These are phyloP conservation scores for Bujurquina vittata DNA, from an alignment of 2,113 vertebrate species.

Conservation along the genomic window DNA sequence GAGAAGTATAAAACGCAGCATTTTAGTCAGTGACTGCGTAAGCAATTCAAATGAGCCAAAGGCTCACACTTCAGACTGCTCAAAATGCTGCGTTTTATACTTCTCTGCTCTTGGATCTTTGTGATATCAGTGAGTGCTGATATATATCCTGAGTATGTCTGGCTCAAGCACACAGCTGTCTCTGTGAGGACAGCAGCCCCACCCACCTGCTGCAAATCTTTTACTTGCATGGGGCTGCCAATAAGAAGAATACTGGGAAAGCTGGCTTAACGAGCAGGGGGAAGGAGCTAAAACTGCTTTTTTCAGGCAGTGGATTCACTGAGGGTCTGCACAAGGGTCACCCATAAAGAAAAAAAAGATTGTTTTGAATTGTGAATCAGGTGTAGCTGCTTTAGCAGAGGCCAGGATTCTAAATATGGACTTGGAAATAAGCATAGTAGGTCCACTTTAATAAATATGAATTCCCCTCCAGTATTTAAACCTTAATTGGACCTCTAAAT, in stretches of 20 bases:
- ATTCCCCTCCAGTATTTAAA: background rate
- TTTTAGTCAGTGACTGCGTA: background rate
- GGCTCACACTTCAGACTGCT: background rate
- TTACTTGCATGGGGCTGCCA: background rate
- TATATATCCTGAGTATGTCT: background rate
- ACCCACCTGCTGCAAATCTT: background rate
- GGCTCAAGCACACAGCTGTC: background rate
- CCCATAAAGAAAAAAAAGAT: background rate
- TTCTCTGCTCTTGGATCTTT: background rate
- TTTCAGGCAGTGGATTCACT: too few relatives aligned
- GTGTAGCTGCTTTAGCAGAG: background rate
- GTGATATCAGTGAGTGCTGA: background rate
- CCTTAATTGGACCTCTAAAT: background rate
- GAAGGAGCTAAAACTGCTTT: too few relatives aligned
- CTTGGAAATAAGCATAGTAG: background rate
- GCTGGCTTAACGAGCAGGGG: background rate
- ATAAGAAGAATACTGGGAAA: too few relatives aligned
- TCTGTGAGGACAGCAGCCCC: background rate
- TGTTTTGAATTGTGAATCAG: background rate
- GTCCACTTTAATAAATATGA: background rate
- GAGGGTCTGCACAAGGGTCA: background rate
- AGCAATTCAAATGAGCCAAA: background rate
- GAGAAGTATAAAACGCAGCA: too few relatives aligned
- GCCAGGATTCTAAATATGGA: background rate
- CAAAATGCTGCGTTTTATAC: background rate